Evolutionary conservation across 92 coral and sea anemone species (phyloP), one percentile per base, ranked within the genome.

Genomic region (Epizoanthus illoricatus): DNA sequence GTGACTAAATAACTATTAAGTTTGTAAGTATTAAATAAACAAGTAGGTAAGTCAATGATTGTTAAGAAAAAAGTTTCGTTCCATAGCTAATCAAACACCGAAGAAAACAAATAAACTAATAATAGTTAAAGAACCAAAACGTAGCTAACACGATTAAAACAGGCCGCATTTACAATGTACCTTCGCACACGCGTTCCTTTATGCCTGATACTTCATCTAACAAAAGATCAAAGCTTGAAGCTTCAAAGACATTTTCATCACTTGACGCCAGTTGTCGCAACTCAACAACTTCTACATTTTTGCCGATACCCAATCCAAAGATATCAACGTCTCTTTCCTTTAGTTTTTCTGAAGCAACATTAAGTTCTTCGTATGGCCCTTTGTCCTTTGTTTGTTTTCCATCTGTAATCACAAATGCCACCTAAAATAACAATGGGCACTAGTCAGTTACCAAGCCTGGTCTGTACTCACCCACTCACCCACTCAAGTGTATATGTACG

Each of bases 381-480:
- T 55, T 57, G 80, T 74, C 41, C 36, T 2, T 57, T 7, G 80
- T 74, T 54, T 74, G 80, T 33, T 56, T 15, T 28, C 80, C 80
- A n/a, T 74, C 80, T 64, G 80, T 74, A 55, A 74, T 74, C 80
- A 74, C 80, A 74, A 74, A 74, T 55, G 80, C 80, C 17, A 74
- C 61, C 80, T 74, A 45, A 45, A 28, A 45, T 10, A 5, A 45
- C 10, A 45, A 45, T 45, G 52, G 52, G 7, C 49, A 45, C 52
- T 6, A 45, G 9, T 45, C 52, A 45, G 52, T 45, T 45, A 10
- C 7, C 52, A 45, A 45, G 52, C 7, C 52, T 2, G 9, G 9
- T 45, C 36, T 28, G 36, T 28, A 28, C 36, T 28, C 36, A 45
- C 8, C 9, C 52, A 45, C 52, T 9, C 8, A 45, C 52, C 52